phyloP scores from a whole-genome alignment of 2,888 invertebrate species.

The Agrotis puta region DNA sequence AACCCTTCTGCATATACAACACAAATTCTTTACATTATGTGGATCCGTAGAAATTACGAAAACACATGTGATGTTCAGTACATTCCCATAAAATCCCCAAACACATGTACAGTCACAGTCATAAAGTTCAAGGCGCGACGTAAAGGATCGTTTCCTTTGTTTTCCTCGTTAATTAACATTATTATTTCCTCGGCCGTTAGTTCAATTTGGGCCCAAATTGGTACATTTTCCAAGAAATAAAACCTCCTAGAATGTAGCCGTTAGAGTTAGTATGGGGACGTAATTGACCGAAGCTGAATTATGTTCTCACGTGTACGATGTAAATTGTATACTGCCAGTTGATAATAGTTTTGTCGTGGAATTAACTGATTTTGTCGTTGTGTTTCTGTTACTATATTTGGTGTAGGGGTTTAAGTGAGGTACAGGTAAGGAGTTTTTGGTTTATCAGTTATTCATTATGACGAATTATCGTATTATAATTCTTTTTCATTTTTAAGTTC shows the following conservation, averaged over 20 bases:
- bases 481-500: too few species aligned
- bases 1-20: neutral
- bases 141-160: slow-evolving; percentile 61
- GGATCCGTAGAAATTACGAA: slow-evolving; percentile 7
- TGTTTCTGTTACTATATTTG: neutral
- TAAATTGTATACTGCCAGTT: neutral
- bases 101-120: slow-evolving; percentile 40
- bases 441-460: too few species aligned
- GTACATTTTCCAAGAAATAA: slow-evolving; percentile 53
- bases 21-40: neutral
- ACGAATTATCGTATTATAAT: too few species aligned
- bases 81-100: slow-evolving; percentile 23
- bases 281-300: slow-evolving; percentile 43
- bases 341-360: neutral
- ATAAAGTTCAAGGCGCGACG: slow-evolving; percentile 58
- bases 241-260: slow-evolving; percentile 29
- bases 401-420: too few species aligned
- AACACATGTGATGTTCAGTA: slow-evolving; percentile 8
- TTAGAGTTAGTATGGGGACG: slow-evolving; percentile 12
- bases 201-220: slow-evolving; percentile 60
- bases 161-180: slow-evolving; percentile 67
- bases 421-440: too few species aligned
- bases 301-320: neutral
- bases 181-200: slow-evolving; percentile 64
- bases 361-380: neutral